phyloP scores from a whole-genome alignment of 2,888 invertebrate genomes.

The Cataglyphis livida region DNA sequence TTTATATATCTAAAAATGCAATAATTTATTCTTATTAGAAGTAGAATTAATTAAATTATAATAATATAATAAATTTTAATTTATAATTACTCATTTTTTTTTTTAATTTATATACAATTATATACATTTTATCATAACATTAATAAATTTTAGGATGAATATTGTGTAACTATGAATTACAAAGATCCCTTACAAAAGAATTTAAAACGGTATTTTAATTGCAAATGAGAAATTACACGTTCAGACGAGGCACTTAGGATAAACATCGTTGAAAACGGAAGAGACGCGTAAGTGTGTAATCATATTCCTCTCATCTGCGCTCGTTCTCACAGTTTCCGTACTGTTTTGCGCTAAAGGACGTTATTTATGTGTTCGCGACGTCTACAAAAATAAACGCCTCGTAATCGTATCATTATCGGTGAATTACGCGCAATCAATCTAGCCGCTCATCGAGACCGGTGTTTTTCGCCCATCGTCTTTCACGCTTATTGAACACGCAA shows the following conservation, averaged over 20 bases:
- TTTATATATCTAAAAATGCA: background rate
- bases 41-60: background rate
- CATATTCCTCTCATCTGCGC: background rate
- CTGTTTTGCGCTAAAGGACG: background rate
- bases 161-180: background rate
- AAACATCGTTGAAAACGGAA: background rate
- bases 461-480: background rate
- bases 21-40: background rate
- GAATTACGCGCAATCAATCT: constrained; percentile 55
- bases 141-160: background rate
- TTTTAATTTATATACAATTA: background rate
- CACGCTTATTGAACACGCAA: background rate
- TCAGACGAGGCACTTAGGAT: background rate
- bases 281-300: background rate
- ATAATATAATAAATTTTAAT: background rate
- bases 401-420: constrained; percentile 53
- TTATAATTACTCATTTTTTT: background rate
- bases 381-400: background rate
- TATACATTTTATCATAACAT: background rate
- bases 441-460: constrained; percentile 18
- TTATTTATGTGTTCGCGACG: constrained; percentile 4
- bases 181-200: background rate
- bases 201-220: background rate
- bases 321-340: background rate
- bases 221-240: background rate